These are phyloP conservation scores for Cydia splendana DNA, from an alignment of 1,140 invertebrate species.

Conservation along the genomic window DNA sequence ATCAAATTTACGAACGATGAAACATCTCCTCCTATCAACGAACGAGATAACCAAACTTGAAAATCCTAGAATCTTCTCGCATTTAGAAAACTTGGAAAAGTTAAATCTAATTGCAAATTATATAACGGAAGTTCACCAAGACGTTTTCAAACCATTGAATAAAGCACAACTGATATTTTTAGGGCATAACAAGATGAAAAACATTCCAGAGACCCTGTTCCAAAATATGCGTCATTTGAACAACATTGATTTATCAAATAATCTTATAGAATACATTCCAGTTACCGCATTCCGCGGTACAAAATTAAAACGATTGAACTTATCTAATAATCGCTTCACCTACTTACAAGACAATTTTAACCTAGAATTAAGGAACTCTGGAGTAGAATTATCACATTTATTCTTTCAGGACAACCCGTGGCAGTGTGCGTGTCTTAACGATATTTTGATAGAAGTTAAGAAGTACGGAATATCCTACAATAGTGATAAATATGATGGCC, in stretches of 20 bases:
- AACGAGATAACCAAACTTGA: constrained; percentile 55
- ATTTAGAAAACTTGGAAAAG: constrained; percentile 47
- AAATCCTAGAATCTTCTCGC: constrained; percentile 40
- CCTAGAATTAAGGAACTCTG: constrained; percentile 61
- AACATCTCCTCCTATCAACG: constrained; percentile 49
- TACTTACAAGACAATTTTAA: constrained; percentile 67
- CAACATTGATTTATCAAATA: constrained; percentile 59
- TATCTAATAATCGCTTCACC: constrained; percentile 60
- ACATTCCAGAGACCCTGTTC: constrained; percentile 58
- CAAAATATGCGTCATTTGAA: constrained; percentile 50
- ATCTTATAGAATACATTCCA: constrained; percentile 52
- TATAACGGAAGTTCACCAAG: constrained; percentile 51
- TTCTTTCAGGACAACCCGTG: constrained; percentile 70
- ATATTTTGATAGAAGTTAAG: constrained; percentile 61
- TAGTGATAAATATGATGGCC: constrained; percentile 52
- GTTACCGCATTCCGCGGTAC: constrained; percentile 59
- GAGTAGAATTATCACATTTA: constrained; percentile 56
- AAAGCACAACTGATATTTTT: constrained; percentile 56
- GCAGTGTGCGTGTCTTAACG: constrained; percentile 65
- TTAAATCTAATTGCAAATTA: constrained; percentile 57
- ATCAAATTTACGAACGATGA: constrained; percentile 54
- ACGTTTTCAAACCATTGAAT: constrained; percentile 53
- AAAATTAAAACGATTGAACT: constrained; percentile 56
- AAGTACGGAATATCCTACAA: constrained; percentile 54
- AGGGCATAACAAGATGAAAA: constrained; percentile 54